Base-by-base conservation (phyloP, 2,888 invertebrate genomes). In the Malthinus flaveolus region DNA sequence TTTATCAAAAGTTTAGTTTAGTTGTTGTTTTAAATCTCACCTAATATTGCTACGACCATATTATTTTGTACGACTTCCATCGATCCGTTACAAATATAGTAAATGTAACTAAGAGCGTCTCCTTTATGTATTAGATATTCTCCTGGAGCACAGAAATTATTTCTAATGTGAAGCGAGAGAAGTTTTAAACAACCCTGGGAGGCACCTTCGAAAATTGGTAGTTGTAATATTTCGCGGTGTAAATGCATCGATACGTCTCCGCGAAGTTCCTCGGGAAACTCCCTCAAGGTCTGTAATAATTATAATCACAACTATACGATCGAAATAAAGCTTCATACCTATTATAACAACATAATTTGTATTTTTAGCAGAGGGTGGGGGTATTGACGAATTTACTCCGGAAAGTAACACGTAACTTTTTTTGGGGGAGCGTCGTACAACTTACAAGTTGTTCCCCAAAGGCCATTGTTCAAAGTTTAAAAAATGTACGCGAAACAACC, bases 11-110 rank as follows among this genome's bases (percentile, higher is more conserved):
- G n/a, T 46, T 46, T 31, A 11, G 1, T 2, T n/a, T 8, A n/a
- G 0, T 32, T 12, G 12, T 9, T 11, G 5, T 9, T 46, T 9
- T 9, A 13, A 32, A n/a, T 11, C 33, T 85, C 80, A 96, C 97
- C 97, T 66, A 97, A 83, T 71, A 97, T 97, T 57, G 97, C 97
- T 12, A 97, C 96, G 50, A 97, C 97, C 94, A 96, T 96, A 64
- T 90, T 91, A 72, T 95, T 91, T 78, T 96, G 95, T 72, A 97
- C 91, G 42, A 97, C 95, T 80, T 97, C 97, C 95, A 97, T 95
- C 31, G 95, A 95, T 5, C 97, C 97, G 75, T 96, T 96, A 81
- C 95, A 96, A 66, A 97, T 88, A 79, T 96, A 95, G 80, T 95
- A 96, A 71, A 97, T 93, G 75, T 94, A 94, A 61, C 91, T 90